Evolutionary conservation across 2,888 invertebrate species (phyloP), one percentile per base, ranked within the genome.

Genomic region (Dolichopus griseipennis): DNA sequence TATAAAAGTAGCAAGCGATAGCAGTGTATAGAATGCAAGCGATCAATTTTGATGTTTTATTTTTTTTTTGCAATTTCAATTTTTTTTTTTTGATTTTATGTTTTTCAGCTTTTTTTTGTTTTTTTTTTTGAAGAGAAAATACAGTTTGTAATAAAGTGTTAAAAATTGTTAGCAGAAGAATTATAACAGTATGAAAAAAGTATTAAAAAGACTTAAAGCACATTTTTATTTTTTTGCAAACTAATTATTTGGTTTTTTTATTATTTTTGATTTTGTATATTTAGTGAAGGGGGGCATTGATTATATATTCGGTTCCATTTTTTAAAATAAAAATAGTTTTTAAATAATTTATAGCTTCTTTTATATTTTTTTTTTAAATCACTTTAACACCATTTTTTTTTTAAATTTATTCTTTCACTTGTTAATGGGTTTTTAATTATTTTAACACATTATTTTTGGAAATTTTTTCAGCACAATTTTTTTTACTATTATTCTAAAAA

Each of bases 201-300:
- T 27, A 67, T 66, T 65, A 65, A 70, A 69, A 70, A 70, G 66
- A 68, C 67, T 52, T 52, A 18, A 52, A 52, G 52, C 52, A 52
- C 52, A 52, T 52, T 18, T 52, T 52, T n/a, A 18, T n/a, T 52
- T 52, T 52, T 52, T n/a, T 6, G 1, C n/a, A n/a, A 52, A 18
- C 15, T 15, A 12, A 41, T 41, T 41, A 5, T 12, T 1, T 41
- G 3, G 3, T 12, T 41, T 41, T 41, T 41, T 27, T 27, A 27
- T 27, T 2, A 27, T 27, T 27, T 27, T 27, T 10, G 3, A 1
- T 37, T 52, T 52, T 52, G 52, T n/a, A 52, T 12, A 52, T 18
- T 18, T 18, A 52, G 1, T 52, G 18, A 52, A 52, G 8, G 8
- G 37, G 34, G 18, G 18, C 9, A 52, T 27, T 27, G 27, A 27